Conservation (phyloP, 2,113 vertebrate species). For the Genyomyrus donnyi region DNA sequence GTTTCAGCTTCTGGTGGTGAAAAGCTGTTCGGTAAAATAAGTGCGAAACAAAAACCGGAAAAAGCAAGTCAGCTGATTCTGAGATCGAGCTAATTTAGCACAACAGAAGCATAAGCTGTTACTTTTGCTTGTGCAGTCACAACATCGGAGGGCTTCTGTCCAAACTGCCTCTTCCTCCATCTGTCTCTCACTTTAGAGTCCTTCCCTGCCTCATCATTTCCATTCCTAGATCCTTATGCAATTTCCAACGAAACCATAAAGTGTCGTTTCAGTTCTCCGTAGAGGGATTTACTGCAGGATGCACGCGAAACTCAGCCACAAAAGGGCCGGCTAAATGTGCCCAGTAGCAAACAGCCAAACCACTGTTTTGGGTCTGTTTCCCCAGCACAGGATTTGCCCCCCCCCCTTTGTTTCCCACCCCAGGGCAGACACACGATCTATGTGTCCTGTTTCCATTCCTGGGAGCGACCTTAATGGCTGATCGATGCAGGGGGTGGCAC, state of each 20-base stretch:
- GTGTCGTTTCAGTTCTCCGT: background rate
- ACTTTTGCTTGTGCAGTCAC: background rate
- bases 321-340: background rate
- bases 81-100: background rate
- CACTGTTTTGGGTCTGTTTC: background rate
- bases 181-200: slow-evolving; percentile 2
- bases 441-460: background rate
- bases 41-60: background rate
- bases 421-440: background rate
- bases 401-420: background rate
- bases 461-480: background rate
- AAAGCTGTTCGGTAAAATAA: background rate
- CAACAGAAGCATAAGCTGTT: background rate
- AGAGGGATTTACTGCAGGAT: background rate
- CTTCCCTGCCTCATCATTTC: background rate
- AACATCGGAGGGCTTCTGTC: background rate
- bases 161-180: background rate
- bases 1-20: background rate
- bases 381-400: background rate
- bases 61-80: background rate
- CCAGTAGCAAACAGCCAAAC: background rate
- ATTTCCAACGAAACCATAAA: background rate
- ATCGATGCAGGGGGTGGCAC: background rate
- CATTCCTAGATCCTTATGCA: background rate
- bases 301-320: background rate